Evolutionary conservation across 2,797 vertebrate genomes (phyloP).

Genomic region (Phalanger gymnotis): DNA sequence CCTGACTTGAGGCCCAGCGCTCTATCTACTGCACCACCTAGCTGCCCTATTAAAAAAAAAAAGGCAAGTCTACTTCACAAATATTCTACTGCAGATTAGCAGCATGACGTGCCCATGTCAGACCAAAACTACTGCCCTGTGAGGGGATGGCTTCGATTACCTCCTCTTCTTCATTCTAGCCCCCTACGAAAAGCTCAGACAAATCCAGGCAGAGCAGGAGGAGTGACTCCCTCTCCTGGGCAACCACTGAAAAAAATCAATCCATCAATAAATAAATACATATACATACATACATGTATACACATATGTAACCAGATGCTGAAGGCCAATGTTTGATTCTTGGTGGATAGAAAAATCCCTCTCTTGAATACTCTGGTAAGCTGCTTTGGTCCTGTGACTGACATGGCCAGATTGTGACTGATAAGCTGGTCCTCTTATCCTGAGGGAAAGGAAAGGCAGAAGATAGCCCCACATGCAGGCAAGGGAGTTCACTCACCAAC

Average conservation of each 20-base stretch:
- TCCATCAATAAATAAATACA: background rate
- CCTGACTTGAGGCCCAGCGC: no score
- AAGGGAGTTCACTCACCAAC: background rate
- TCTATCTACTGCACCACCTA: no score
- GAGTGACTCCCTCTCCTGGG: background rate
- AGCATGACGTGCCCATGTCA: background rate
- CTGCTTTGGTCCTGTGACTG: background rate
- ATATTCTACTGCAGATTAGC: background rate
- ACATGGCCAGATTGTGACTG: background rate
- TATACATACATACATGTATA: no score
- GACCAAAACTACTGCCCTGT: no score
- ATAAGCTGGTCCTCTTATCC: background rate
- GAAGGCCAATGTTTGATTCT: background rate
- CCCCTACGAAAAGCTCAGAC: background rate
- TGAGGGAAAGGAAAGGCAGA: background rate
- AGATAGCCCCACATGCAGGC: background rate
- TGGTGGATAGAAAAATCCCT: background rate
- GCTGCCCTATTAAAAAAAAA: no score
- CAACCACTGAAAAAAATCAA: background rate
- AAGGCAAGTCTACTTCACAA: background rate
- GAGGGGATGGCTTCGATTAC: background rate
- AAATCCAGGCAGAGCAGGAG: background rate
- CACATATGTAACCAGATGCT: background rate
- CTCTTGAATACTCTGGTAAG: background rate
- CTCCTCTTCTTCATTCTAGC: background rate